Conservation (phyloP, 2,888 invertebrate genomes). For the Eupithecia vulgata region DNA sequence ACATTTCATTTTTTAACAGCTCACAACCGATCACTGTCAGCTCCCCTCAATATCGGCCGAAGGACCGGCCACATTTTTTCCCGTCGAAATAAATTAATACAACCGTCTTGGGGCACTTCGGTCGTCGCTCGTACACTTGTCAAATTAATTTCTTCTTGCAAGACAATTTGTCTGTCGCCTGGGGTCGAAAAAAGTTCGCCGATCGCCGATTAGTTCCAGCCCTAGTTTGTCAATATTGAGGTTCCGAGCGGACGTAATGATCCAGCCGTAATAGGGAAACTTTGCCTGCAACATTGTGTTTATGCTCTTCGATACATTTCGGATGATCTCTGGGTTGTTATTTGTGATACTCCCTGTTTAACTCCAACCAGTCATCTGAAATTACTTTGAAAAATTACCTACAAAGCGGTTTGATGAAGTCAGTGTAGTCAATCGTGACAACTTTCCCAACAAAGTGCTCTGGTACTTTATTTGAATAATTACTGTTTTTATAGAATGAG, state of each 20-base stretch:
- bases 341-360: not conserved
- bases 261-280: conserved; percentile 20
- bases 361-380: not conserved
- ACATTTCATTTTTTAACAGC: conserved; percentile 44
- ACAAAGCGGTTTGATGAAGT: not conserved
- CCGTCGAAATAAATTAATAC: conserved; percentile 82
- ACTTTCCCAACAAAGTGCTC: not conserved
- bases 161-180: conserved; percentile 80
- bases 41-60: conserved; percentile 49
- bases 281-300: conserved; percentile 16
- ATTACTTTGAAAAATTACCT: not conserved
- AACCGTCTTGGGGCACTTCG: conserved; percentile 70
- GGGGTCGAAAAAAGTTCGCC: conserved; percentile 75
- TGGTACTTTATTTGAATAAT: not conserved
- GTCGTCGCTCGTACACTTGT: conserved; percentile 68
- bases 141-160: conserved; percentile 83
- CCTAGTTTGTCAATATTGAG: conserved; percentile 43
- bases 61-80: conserved; percentile 74
- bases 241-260: conserved; percentile 27
- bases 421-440: not conserved
- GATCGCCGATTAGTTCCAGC: conserved; percentile 74
- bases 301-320: conserved; percentile 9
- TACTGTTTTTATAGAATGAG: not conserved
- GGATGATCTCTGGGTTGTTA: not conserved
- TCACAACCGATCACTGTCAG: conserved; percentile 45